A percentile compares a stretch with the other conserved stretches of the same genome.
Evolutionary conservation across 2,888 invertebrate species (phyloP).

Genomic region (Lepeophtheirus nordmannii): DNA sequence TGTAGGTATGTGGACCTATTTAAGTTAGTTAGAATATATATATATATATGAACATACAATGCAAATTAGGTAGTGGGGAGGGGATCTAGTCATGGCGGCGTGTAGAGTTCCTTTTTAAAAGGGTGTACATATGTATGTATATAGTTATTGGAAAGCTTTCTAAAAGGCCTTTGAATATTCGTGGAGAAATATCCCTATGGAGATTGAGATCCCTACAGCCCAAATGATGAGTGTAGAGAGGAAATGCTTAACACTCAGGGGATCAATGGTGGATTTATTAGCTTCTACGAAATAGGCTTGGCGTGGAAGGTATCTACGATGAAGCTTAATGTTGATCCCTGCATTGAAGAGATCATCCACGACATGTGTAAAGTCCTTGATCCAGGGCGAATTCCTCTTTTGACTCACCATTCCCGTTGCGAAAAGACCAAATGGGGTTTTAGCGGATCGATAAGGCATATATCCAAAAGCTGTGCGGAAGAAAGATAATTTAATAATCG

Average conservation of each 20-base stretch:
- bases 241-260: neutral
- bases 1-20: too few species aligned
- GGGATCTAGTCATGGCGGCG: too few species aligned
- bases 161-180: neutral
- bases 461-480: neutral
- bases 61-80: too few species aligned
- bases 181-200: neutral
- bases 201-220: neutral
- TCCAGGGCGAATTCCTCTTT: neutral
- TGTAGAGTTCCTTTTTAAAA: too few species aligned
- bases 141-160: too few species aligned
- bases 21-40: too few species aligned
- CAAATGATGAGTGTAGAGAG: neutral
- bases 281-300: neutral
- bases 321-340: neutral
- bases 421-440: neutral
- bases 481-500: neutral
- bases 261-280: neutral
- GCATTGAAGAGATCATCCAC: neutral
- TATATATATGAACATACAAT: too few species aligned
- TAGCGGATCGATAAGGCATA: slow-evolving; percentile 3
- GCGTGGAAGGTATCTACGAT: neutral
- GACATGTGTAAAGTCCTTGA: slow-evolving; percentile 2
- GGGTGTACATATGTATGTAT: too few species aligned
- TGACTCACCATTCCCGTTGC: neutral